Evolutionary conservation across 2,113 vertebrate genomes (phyloP).

Genomic region (Psittacara wagleri): DNA sequence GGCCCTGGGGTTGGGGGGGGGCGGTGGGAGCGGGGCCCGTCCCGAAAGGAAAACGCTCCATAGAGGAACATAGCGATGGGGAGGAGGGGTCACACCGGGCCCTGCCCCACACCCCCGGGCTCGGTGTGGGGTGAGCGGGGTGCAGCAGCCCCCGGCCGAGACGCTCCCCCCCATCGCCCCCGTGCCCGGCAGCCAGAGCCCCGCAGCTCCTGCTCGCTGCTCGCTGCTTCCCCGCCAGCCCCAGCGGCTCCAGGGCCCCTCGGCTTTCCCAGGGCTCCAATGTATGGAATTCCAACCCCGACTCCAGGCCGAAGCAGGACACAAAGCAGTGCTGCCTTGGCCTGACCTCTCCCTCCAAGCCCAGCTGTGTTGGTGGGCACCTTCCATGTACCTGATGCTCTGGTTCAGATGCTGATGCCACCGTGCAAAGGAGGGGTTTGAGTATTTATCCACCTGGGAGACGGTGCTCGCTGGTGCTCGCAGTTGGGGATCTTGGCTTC

Average conservation of each 20-base stretch:
- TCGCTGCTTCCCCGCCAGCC: neutral
- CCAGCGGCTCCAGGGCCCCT: neutral
- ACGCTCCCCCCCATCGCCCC: neutral
- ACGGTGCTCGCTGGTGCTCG: neutral
- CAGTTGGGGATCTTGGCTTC: neutral
- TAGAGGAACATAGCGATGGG: neutral
- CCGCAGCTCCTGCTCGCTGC: neutral
- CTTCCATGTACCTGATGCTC: rapidly evolving
- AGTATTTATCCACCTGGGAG: neutral
- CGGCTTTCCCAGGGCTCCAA: neutral
- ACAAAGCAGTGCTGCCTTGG: rapidly evolving
- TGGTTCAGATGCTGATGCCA: no score
- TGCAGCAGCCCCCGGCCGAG: no score
- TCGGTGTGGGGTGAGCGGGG: no score
- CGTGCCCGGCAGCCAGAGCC: neutral
- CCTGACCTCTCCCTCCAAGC: neutral
- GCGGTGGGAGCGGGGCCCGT: neutral
- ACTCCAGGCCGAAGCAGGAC: neutral
- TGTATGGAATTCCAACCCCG: neutral
- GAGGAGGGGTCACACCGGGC: neutral
- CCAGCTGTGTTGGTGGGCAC: neutral
- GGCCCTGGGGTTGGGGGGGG: no score
- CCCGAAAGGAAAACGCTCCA: neutral
- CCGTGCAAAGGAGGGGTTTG: neutral
- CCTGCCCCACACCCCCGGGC: neutral